Percentiles rank a stretch among this genome's conserved stretches.
phyloP scores from a whole-genome alignment of 2,888 invertebrate species.

The Noctua pronuba region DNA sequence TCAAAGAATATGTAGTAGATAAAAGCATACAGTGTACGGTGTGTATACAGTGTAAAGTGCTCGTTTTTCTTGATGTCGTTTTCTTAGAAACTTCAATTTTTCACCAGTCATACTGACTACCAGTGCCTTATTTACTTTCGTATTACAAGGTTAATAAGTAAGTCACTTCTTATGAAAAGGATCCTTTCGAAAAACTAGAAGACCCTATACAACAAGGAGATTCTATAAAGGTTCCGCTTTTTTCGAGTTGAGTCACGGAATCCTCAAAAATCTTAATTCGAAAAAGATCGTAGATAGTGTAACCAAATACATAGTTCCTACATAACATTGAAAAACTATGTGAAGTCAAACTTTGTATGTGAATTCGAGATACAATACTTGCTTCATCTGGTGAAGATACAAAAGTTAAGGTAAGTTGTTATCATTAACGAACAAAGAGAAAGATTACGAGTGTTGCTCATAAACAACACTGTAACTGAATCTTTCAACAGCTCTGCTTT shows the following conservation, averaged over 20 bases:
- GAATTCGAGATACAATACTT: not conserved
- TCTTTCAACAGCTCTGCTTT: conserved; percentile 22
- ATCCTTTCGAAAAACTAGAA: not conserved
- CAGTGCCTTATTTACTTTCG: not conserved
- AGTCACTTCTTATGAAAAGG: not conserved
- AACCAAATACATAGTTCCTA: not conserved
- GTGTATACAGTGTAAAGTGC: not conserved
- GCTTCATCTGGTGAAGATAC: not conserved
- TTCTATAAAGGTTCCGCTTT: not conserved
- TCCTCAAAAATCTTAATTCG: not conserved
- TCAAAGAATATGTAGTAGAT: not conserved
- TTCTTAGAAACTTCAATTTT: not conserved
- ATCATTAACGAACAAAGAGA: conserved; percentile 4
- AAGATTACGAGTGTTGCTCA: conserved; percentile 21
- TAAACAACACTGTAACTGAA: conserved; percentile 48
- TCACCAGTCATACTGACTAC: not conserved
- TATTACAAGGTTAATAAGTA: not conserved
- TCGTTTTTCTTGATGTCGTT: not conserved
- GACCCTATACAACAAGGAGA: not conserved
- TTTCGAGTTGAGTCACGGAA: not conserved
- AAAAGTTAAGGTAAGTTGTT: conserved; percentile 3
- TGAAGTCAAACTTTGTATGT: not conserved
- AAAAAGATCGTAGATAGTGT: not conserved
- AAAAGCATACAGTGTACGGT: not conserved
- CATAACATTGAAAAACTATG: not conserved